A percentile compares a stretch with the other conserved stretches of the same genome.
phyloP scores from a whole-genome alignment of 2,113 vertebrate species.

The Rostratula benghalensis region DNA sequence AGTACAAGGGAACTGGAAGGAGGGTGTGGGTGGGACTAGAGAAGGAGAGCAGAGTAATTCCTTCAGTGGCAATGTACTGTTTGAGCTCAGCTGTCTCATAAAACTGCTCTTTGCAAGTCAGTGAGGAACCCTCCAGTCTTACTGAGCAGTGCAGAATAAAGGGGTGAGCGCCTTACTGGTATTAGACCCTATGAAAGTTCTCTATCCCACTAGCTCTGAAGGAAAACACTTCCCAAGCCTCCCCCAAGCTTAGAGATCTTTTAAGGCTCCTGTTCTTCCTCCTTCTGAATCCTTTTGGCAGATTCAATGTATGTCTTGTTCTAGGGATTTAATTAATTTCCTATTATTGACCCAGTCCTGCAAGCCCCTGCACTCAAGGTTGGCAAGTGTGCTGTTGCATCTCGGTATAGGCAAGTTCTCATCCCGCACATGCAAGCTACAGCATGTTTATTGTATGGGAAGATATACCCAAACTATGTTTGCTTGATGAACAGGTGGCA shows the following conservation, averaged over 20 bases:
- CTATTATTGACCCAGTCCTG: neutral
- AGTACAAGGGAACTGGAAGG: neutral
- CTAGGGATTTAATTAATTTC: slow-evolving; percentile 15
- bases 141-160: neutral
- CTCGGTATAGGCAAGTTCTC: neutral
- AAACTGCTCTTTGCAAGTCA: neutral
- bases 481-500: neutral
- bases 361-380: neutral
- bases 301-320: neutral
- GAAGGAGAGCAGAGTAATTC: neutral
- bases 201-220: neutral
- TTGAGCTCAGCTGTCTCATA: neutral
- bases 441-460: neutral
- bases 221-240: neutral
- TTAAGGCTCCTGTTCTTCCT: neutral
- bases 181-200: neutral
- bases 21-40: neutral
- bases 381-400: neutral
- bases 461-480: neutral
- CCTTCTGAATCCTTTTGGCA: slow-evolving; percentile 12
- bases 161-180: rapidly evolving
- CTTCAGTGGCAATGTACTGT: neutral
- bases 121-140: neutral
- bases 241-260: neutral
- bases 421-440: neutral